Percentiles rank a stretch among this genome's conserved stretches.
phyloP scores from a whole-genome alignment of 2,797 vertebrate species.

The Galagoides demidoff region DNA sequence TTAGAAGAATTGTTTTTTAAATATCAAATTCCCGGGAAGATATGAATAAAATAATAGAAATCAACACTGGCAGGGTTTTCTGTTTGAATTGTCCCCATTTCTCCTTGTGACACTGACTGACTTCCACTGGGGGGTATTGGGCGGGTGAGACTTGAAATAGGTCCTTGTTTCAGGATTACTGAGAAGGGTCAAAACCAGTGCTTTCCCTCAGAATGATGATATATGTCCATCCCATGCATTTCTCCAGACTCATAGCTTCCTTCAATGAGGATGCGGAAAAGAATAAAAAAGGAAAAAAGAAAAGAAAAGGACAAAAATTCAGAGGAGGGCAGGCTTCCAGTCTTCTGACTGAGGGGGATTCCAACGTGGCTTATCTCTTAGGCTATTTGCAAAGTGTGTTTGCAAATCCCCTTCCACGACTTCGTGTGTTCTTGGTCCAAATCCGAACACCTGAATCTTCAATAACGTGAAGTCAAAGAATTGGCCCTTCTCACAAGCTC shows the following conservation, averaged over 20 bases:
- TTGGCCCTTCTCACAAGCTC: background rate
- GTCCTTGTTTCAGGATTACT: background rate
- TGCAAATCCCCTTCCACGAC: background rate
- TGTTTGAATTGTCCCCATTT: background rate
- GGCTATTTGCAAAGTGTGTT: background rate
- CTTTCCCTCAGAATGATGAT: background rate
- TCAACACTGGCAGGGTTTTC: background rate
- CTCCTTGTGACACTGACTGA: background rate
- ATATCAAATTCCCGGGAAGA: background rate
- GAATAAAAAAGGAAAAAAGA: background rate
- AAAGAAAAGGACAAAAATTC: background rate
- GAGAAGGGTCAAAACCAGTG: background rate
- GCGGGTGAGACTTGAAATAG: background rate
- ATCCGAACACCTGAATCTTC: background rate
- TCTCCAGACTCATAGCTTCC: background rate
- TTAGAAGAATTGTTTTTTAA: background rate
- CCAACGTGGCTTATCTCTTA: background rate
- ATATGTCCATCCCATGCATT: background rate
- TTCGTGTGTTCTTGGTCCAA: background rate
- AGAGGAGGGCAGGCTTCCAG: background rate
- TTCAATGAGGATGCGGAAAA: background rate
- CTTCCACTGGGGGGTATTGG: background rate
- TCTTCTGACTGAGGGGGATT: background rate
- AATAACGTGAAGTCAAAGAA: background rate
- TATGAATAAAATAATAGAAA: background rate